A percentile compares a stretch with the other conserved stretches of the same genome.
Evolutionary conservation across 1,140 invertebrate species (phyloP).

Genomic region (Lordiphosa collinella): DNA sequence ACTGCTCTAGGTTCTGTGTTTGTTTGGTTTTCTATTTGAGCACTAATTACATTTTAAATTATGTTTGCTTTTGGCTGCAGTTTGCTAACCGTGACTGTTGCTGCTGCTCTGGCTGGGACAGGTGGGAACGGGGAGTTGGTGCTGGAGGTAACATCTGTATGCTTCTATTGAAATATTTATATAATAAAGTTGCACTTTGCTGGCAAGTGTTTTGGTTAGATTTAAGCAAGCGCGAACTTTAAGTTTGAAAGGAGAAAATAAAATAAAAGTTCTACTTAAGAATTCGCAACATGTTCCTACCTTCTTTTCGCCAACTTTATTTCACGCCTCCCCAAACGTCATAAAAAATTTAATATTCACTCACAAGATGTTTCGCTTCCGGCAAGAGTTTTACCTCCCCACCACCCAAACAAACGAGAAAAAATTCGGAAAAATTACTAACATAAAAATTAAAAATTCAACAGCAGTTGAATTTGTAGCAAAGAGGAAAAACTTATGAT

Average conservation of each 20-base stretch:
- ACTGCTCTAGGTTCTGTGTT: constrained; percentile 19
- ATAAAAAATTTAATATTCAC: constrained; percentile 76
- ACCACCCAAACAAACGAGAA: constrained; percentile 9
- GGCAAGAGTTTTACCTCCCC: constrained; percentile 31
- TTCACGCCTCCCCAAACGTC: constrained; percentile 53
- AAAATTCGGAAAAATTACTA: constrained; percentile 74
- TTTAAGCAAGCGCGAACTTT: not conserved
- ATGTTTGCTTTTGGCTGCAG: constrained; percentile 69
- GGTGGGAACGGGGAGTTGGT: not conserved
- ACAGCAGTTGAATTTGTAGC: constrained; percentile 55
- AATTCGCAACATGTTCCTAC: constrained; percentile 45
- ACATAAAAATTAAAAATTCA: constrained; percentile 78
- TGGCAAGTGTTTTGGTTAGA: constrained; percentile 10
- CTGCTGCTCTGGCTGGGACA: constrained; percentile 24
- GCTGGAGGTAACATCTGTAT: constrained; percentile 14
- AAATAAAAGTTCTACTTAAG: constrained; percentile 32
- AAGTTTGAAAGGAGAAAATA: constrained; percentile 17
- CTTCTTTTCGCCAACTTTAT: constrained; percentile 14
- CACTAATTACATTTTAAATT: constrained; percentile 78
- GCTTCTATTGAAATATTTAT: constrained; percentile 67
- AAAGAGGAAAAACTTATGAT: constrained; percentile 18
- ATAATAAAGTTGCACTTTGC: constrained; percentile 59
- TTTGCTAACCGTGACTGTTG: constrained; percentile 54
- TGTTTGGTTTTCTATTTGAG: constrained; percentile 77
- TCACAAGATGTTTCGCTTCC: constrained; percentile 62